Evolutionary conservation across 2,113 vertebrate genomes (phyloP).

Genomic region (Aspidoscelis tigris): DNA sequence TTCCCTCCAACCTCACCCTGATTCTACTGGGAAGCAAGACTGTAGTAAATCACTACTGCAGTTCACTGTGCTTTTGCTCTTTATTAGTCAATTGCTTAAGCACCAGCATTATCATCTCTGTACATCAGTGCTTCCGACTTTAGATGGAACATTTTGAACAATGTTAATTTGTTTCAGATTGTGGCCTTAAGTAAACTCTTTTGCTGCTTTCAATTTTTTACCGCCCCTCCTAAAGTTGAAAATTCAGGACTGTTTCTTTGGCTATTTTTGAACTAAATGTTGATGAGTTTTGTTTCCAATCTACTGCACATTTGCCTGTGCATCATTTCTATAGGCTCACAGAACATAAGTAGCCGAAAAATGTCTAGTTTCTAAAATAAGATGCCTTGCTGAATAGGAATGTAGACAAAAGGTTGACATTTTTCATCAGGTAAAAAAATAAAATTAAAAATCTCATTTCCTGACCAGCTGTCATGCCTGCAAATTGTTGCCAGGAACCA

Average conservation of each 20-base stretch:
- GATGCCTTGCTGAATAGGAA: constrained; percentile 10
- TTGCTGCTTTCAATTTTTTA: neutral
- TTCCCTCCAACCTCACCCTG: neutral
- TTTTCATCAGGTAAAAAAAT: constrained; percentile 16
- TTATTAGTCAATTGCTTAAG: constrained; percentile 18
- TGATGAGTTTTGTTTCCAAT: neutral
- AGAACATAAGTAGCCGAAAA: neutral
- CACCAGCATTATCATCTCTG: neutral
- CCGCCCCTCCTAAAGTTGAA: neutral
- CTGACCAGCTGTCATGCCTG: neutral
- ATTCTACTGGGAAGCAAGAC: constrained; percentile 3
- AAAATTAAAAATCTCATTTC: neutral
- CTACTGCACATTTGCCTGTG: neutral
- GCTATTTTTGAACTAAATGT: constrained; percentile 8
- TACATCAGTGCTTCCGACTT: neutral
- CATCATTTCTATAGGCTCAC: neutral
- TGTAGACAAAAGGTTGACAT: constrained; percentile 9
- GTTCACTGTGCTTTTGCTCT: constrained; percentile 3
- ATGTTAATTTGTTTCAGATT: constrained; percentile 1
- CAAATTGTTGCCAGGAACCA: constrained; percentile 17
- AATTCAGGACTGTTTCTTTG: neutral
- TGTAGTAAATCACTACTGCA: neutral
- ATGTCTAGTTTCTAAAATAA: neutral
- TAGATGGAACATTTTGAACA: constrained; percentile 5
- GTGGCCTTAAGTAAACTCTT: neutral